Evolutionary conservation across 2,113 vertebrate species (phyloP), one percentile per base, ranked within the genome.

Genomic region (Elaphurus davidianus): DNA sequence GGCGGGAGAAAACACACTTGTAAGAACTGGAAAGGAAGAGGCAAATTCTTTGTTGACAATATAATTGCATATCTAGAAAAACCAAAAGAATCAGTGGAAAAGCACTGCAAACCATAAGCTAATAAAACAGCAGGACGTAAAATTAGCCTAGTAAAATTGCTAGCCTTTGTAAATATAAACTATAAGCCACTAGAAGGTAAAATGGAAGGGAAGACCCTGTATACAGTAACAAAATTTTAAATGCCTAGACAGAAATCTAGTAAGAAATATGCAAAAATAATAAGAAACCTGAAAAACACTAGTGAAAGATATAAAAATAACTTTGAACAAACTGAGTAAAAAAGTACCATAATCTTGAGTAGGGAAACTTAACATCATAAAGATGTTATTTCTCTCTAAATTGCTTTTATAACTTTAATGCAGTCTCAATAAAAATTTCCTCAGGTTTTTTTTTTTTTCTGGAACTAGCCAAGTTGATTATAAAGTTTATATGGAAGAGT

Each of bases 401-500:
- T 92, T 87, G 83, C 52, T 81, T 93, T 81, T 95, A 85, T 40
- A 91, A 64, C 93, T 94, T 79, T 93, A 96, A 81, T 84, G 45
- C 10, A 92, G 57, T 6, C 25, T 87, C 43, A 62, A 50, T 62
- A 91, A 71, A 96, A 87, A 52, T 43, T 82, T 91, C 74, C 83
- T 92, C 27, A 92, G 14, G 23, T 25, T 55, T 40, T 40, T 90
- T 87, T 47, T 64, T 55, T 40, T 30, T 2, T 17, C 40, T 60
- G 36, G 47, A 97, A 82, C 12, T 71, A 83, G 59, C 59, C 52
- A 84, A 87, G 57, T 90, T 62, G 76, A 83, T 87, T 96, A 28
- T 60, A 92, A 98, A 94, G 45, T 92, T 95, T 90, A 90, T 28
- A 52, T 90, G 81, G 71, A 91, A 92, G 88, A 94, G 62, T 84